Evolutionary conservation across 2,113 vertebrate genomes (phyloP).

Genomic region (Zosterops japonicus): DNA sequence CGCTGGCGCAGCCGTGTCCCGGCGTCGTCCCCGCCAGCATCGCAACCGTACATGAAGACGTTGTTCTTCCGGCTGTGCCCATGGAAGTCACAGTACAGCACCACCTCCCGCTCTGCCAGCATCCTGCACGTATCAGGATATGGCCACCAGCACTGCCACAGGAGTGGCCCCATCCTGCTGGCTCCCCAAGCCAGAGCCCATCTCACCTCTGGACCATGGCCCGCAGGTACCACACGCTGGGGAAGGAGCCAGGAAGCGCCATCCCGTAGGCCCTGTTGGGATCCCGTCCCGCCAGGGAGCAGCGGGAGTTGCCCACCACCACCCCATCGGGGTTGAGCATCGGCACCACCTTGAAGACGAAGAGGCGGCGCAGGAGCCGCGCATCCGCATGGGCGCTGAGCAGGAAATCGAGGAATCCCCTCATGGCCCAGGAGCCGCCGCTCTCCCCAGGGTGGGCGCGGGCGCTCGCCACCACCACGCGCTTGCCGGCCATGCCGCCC

Average conservation of each 20-base stretch:
- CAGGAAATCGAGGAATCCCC: slow-evolving; percentile 88
- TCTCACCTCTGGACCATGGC: slow-evolving; percentile 88
- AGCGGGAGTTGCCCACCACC: slow-evolving; percentile 92
- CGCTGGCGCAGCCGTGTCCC: slow-evolving; percentile 74
- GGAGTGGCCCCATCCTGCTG: accelerated
- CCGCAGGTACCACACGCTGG: slow-evolving; percentile 84
- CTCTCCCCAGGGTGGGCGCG: slow-evolving; percentile 89
- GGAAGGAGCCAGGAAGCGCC: slow-evolving; percentile 77
- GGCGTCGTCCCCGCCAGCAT: neutral
- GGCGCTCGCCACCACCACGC: slow-evolving; percentile 85
- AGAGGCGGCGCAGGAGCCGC: slow-evolving; percentile 82
- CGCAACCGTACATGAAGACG: slow-evolving; percentile 91
- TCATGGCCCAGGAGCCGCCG: slow-evolving; percentile 90
- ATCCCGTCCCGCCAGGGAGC: slow-evolving; percentile 86
- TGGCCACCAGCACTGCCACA: accelerated
- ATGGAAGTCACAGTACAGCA: slow-evolving; percentile 92
- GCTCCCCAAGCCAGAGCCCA: accelerated
- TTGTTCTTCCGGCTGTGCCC: slow-evolving; percentile 93
- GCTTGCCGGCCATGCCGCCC: slow-evolving; percentile 52
- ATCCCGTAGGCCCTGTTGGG: slow-evolving; percentile 88
- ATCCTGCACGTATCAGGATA: slow-evolving; percentile 60
- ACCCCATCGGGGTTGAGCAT: slow-evolving; percentile 96
- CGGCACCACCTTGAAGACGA: slow-evolving; percentile 91
- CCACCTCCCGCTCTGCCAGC: slow-evolving; percentile 81
- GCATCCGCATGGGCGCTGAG: slow-evolving; percentile 83